phyloP scores from a whole-genome alignment of 1,140 invertebrate genomes.

The Heliconius melpomene region DNA sequence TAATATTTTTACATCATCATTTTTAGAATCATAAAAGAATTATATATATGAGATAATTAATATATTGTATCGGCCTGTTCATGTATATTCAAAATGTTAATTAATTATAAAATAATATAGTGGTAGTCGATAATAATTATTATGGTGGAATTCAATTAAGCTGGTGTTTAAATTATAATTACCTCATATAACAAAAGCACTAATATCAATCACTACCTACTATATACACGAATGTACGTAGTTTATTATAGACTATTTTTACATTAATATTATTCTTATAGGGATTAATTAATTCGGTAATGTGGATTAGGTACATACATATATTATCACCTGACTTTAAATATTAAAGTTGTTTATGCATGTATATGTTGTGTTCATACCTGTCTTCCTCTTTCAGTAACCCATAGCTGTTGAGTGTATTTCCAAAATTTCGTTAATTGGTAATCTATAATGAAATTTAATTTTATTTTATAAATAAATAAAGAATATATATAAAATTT shows the following conservation, averaged over 20 bases:
- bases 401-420: slow-evolving; percentile 72
- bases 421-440: slow-evolving; percentile 75
- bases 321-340: no score
- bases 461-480: background rate
- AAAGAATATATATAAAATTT: no score
- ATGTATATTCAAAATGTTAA: background rate
- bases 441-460: slow-evolving; percentile 55
- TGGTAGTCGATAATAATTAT: background rate
- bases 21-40: no score
- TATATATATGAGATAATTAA: background rate
- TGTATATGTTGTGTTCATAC: slow-evolving; percentile 43
- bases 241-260: no score
- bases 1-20: no score
- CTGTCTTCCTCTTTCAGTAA: slow-evolving; percentile 68
- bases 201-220: no score
- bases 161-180: background rate
- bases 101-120: slow-evolving; percentile 1
- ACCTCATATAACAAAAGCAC: background rate
- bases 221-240: no score
- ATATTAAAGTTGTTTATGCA: background rate
- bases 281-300: no score
- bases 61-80: background rate
- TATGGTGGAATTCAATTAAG: background rate
- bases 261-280: no score
- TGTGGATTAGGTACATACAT: no score